Conservation (phyloP, 2,888 invertebrate species). For the Omphaloscelis lunosa region DNA sequence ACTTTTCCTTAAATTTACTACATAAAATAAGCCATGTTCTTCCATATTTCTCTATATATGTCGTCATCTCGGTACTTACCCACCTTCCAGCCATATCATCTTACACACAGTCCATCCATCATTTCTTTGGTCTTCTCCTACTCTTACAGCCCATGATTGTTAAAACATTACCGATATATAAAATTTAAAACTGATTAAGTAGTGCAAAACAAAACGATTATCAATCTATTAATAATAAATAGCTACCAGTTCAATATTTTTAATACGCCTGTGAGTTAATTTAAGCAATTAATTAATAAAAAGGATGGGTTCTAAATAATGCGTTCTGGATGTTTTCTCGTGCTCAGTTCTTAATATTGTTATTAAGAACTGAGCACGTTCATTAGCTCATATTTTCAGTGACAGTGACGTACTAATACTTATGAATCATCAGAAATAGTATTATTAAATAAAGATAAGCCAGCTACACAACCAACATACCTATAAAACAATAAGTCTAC, state of each 20-base stretch:
- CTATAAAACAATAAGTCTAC: not conserved
- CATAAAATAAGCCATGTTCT: too few species aligned
- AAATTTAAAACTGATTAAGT: not conserved
- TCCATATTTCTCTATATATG: not conserved
- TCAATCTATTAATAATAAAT: not conserved
- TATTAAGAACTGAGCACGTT: not conserved
- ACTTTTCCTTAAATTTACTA: too few species aligned
- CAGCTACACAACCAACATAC: not conserved
- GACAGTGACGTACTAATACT: conserved; percentile 23
- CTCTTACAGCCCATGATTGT: not conserved
- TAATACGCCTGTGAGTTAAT: not conserved
- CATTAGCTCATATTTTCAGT: conserved; percentile 20
- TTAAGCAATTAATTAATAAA: not conserved
- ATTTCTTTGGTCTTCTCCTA: too few species aligned
- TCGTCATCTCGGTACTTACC: too few species aligned
- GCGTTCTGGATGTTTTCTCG: not conserved
- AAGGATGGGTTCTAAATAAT: not conserved
- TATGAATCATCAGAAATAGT: conserved; percentile 38
- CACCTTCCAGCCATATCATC: too few species aligned
- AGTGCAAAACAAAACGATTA: not conserved
- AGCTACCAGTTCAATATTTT: not conserved
- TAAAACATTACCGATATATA: not conserved
- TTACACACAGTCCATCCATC: too few species aligned
- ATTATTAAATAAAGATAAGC: conserved; percentile 8
- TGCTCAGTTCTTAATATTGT: too few species aligned